Conservation (phyloP, 1,140 invertebrate species). For the Phocides pigmalion region DNA sequence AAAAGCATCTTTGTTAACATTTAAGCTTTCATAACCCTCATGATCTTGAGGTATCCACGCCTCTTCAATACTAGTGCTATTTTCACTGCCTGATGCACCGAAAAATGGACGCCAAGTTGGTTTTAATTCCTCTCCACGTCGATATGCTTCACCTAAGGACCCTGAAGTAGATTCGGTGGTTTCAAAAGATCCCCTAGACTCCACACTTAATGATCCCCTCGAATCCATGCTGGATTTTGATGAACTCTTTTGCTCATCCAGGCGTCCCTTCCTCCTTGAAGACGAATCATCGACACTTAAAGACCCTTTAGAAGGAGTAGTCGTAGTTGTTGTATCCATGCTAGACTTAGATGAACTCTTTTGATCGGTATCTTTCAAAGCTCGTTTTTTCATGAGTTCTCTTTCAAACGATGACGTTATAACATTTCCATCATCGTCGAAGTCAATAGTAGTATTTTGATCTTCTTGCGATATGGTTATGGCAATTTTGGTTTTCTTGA, state of each 20-base stretch:
- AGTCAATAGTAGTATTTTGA: slow-evolving; percentile 80
- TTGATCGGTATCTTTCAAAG: slow-evolving; percentile 75
- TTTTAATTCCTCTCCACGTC: slow-evolving; percentile 87
- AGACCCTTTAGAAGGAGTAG: slow-evolving; percentile 78
- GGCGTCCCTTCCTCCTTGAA: slow-evolving; percentile 71
- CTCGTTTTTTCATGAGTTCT: slow-evolving; percentile 71
- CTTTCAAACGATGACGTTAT: slow-evolving; percentile 76
- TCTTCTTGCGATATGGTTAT: slow-evolving; percentile 83
- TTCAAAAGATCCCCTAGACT: slow-evolving; percentile 88
- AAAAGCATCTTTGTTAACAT: slow-evolving; percentile 74
- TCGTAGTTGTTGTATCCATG: slow-evolving; percentile 78
- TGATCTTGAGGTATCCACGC: slow-evolving; percentile 91
- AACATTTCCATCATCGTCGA: slow-evolving; percentile 79
- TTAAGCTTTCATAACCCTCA: slow-evolving; percentile 85
- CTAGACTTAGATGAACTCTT: slow-evolving; percentile 81
- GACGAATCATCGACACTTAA: slow-evolving; percentile 81
- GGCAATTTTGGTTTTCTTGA: slow-evolving; percentile 80
- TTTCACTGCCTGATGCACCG: slow-evolving; percentile 89
- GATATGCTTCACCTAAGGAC: slow-evolving; percentile 87
- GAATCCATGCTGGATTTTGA: slow-evolving; percentile 86
- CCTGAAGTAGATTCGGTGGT: slow-evolving; percentile 90
- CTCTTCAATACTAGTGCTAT: slow-evolving; percentile 91
- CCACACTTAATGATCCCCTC: slow-evolving; percentile 85
- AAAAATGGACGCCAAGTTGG: slow-evolving; percentile 92
- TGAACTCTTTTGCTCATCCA: slow-evolving; percentile 83